Conservation (phyloP, 2,888 invertebrate genomes). For the Therioaphis trifolii region DNA sequence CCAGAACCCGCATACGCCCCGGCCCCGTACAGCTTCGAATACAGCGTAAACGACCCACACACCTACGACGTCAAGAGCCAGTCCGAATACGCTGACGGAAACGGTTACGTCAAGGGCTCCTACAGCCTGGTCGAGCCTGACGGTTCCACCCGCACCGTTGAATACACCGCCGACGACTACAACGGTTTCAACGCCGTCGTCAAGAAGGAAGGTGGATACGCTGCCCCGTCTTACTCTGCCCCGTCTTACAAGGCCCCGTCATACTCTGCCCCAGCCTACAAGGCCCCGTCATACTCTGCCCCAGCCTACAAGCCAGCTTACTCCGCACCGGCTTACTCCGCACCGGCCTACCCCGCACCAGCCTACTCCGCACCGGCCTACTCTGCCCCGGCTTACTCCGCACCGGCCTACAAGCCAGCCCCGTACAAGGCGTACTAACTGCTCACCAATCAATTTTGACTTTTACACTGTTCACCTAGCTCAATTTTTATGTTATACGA, state of each 20-base stretch:
- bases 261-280: constrained; percentile 1
- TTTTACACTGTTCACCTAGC: background rate
- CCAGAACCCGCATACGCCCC: constrained; percentile 8
- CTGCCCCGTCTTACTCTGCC: constrained; percentile 44
- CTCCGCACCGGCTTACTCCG: constrained; percentile 2
- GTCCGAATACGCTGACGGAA: constrained; percentile 49
- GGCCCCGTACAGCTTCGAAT: constrained; percentile 53
- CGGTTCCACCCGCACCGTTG: constrained; percentile 52
- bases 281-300: no score
- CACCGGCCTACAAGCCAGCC: constrained; percentile 69
- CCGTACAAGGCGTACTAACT: constrained; percentile 51
- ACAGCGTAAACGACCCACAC: constrained; percentile 54
- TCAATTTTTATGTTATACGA: background rate
- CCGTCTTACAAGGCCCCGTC: constrained; percentile 5
- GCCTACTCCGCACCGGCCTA: constrained; percentile 1
- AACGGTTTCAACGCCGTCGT: constrained; percentile 62
- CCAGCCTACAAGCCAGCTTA: no score
- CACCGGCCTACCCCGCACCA: background rate
- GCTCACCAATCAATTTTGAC: background rate
- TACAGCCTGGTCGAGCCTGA: constrained; percentile 52
- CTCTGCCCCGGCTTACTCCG: constrained; percentile 32
- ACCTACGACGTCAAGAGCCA: constrained; percentile 58
- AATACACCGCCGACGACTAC: constrained; percentile 60
- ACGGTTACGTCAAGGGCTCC: constrained; percentile 63
- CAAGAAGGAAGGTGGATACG: constrained; percentile 55